Conservation (phyloP, 1,140 invertebrate genomes). For the Zaprionus kolodkinae region DNA sequence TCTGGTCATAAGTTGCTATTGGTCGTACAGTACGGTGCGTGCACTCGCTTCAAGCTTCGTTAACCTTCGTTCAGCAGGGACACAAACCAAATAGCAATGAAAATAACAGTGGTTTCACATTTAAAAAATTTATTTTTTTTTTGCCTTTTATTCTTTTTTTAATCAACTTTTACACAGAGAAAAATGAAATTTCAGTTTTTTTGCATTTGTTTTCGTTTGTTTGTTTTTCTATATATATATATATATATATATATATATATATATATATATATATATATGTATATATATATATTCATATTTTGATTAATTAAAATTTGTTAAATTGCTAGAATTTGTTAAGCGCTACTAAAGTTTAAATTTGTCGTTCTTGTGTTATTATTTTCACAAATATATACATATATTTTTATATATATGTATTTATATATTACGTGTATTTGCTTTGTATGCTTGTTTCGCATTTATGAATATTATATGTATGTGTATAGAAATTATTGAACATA, state of each 20-base stretch:
- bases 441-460: conserved; percentile 45
- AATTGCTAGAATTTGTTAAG: conserved; percentile 83
- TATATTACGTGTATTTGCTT: conserved; percentile 45
- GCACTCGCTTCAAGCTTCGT: conserved; percentile 12
- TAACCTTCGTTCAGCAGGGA: conserved; percentile 5
- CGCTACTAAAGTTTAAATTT: conserved; percentile 83
- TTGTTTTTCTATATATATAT: conserved; percentile 31
- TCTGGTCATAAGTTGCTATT: conserved; percentile 3
- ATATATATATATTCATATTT: conserved; percentile 55
- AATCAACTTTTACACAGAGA: conserved; percentile 82
- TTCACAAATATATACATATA: conserved; percentile 40
- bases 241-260: conserved; percentile 38
- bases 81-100: conserved; percentile 8
- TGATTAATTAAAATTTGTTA: conserved; percentile 83
- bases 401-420: conserved; percentile 30
- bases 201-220: conserved; percentile 62
- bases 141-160: conserved; percentile 53
- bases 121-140: conserved; percentile 74
- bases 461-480: background rate
- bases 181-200: conserved; percentile 72
- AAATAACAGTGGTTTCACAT: conserved; percentile 49
- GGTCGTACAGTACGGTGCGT: conserved; percentile 5
- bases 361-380: conserved; percentile 47
- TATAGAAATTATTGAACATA: conserved; percentile 1
- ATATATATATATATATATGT: conserved; percentile 38